A percentile compares a stretch with the other conserved stretches of the same genome.
Conservation (phyloP, 2,888 invertebrate genomes). For the Archaeoteleia sp. region DNA sequence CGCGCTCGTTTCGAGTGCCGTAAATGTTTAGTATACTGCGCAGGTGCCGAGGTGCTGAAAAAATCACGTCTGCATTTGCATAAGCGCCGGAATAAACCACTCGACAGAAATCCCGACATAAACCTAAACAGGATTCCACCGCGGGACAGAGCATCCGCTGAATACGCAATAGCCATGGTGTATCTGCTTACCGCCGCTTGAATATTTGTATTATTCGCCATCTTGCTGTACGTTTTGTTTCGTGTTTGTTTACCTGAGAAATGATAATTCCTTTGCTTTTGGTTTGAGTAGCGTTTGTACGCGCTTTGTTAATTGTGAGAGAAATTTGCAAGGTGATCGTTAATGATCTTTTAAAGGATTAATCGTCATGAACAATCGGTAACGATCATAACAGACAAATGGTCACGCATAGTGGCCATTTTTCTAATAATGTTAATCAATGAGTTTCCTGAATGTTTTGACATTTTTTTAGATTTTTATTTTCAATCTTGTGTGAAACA, state of each 20-base stretch:
- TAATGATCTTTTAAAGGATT: too few relatives aligned
- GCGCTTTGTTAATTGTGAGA: too few relatives aligned
- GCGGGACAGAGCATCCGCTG: constrained; percentile 69
- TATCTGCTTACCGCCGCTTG: constrained; percentile 46
- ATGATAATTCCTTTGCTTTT: too few relatives aligned
- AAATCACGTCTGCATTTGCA: constrained; percentile 75
- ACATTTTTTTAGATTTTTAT: too few relatives aligned
- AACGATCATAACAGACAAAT: too few relatives aligned
- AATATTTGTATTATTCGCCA: constrained; percentile 68
- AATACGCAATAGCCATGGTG: constrained; percentile 70
- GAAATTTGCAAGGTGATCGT: too few relatives aligned
- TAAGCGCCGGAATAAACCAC: constrained; percentile 75
- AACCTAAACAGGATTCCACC: constrained; percentile 71
- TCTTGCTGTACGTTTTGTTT: constrained; percentile 17
- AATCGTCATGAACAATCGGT: too few relatives aligned
- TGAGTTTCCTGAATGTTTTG: too few relatives aligned
- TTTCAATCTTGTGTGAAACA: too few relatives aligned
- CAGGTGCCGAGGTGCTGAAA: constrained; percentile 69
- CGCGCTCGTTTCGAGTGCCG: constrained; percentile 58
- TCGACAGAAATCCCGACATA: constrained; percentile 73
- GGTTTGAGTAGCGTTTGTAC: too few relatives aligned
- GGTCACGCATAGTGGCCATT: too few relatives aligned
- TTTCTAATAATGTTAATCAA: too few relatives aligned
- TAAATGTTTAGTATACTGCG: constrained; percentile 66
- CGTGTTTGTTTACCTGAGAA: neutral